Evolutionary conservation across 2,888 invertebrate species (phyloP).

Genomic region (Sarcophaga subvicina): DNA sequence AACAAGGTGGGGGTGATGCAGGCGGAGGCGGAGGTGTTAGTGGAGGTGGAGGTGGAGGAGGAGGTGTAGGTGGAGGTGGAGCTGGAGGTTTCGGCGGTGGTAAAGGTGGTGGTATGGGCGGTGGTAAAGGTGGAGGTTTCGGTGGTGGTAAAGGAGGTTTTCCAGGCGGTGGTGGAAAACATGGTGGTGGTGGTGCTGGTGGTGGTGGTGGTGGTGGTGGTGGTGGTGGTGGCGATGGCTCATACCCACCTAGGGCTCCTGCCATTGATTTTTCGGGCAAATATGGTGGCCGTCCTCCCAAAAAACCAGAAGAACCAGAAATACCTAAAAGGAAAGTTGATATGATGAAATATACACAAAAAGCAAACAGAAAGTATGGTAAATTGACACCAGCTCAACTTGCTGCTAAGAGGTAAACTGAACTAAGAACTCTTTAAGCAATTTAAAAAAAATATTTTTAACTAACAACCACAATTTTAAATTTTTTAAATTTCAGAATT

Average conservation of each 20-base stretch:
- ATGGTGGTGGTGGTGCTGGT: constrained; percentile 19
- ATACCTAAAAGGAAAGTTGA: constrained; percentile 55
- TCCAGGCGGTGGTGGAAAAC: constrained; percentile 47
- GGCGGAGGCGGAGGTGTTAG: constrained; percentile 29
- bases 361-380: constrained; percentile 47
- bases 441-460: neutral
- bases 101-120: constrained; percentile 37
- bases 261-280: constrained; percentile 21
- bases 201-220: constrained; percentile 35
- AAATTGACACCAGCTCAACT: constrained; percentile 54
- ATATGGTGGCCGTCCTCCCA: constrained; percentile 30
- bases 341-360: constrained; percentile 72
- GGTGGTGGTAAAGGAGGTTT: constrained; percentile 36
- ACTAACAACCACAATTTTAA: neutral
- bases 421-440: neutral
- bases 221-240: constrained; percentile 30
- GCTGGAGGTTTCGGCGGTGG: constrained; percentile 42
- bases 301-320: neutral
- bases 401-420: constrained; percentile 66
- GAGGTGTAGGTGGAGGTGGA: constrained; percentile 26
- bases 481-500: constrained; percentile 50
- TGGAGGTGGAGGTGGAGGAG: neutral
- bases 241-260: constrained; percentile 24
- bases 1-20: constrained; percentile 42
- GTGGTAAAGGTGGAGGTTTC: constrained; percentile 27